A percentile compares a stretch with the other conserved stretches of the same genome.
Evolutionary conservation across 2,888 invertebrate species (phyloP).

Genomic region (Troilus luridus): DNA sequence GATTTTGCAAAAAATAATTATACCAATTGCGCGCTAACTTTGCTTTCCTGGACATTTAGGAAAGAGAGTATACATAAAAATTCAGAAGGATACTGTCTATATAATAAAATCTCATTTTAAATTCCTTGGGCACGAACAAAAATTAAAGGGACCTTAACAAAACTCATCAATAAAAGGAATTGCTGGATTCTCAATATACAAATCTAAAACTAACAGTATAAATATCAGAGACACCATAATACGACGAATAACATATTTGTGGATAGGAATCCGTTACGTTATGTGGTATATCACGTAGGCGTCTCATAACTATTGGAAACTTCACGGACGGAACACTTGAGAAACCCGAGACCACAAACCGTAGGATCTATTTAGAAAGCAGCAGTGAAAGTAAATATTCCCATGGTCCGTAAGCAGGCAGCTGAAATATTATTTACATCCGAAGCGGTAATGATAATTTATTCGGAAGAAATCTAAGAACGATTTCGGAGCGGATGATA

Average conservation of each 20-base stretch:
- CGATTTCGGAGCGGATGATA: background rate
- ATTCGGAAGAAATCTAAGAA: background rate
- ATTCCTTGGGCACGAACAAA: too few species aligned
- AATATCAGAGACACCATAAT: background rate
- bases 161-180: too few species aligned
- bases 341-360: constrained; percentile 11
- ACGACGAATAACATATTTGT: background rate
- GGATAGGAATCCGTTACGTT: background rate
- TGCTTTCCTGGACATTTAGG: too few species aligned
- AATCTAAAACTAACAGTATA: background rate
- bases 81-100: too few species aligned
- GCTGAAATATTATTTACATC: background rate
- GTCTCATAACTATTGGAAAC: constrained; percentile 21
- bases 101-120: too few species aligned
- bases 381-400: background rate
- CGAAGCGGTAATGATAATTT: background rate
- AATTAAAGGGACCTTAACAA: too few species aligned
- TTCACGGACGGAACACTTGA: background rate
- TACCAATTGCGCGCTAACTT: too few species aligned
- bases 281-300: constrained; percentile 9
- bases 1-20: too few species aligned
- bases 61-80: too few species aligned
- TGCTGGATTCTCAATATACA: background rate
- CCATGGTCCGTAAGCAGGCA: background rate
- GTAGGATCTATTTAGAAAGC: constrained; percentile 7